These are phyloP conservation scores for Stenoptilia bipunctidactyla DNA, from an alignment of 2,888 invertebrate species.

Conservation along the genomic window DNA sequence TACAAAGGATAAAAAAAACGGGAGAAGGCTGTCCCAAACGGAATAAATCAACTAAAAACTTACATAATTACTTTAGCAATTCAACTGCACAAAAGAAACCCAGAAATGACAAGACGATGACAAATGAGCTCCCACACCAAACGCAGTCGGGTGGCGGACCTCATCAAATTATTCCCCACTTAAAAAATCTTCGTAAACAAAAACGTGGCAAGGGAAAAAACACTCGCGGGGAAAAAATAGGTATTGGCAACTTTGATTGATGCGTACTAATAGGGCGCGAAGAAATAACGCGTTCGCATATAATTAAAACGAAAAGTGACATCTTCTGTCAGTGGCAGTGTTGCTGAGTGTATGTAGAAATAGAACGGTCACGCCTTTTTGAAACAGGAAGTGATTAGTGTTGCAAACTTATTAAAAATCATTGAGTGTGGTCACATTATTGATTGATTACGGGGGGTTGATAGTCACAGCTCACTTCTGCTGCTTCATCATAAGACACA, in stretches of 20 bases:
- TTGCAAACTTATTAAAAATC: constrained; percentile 66
- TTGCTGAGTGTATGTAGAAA: constrained; percentile 48
- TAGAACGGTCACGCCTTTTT: constrained; percentile 63
- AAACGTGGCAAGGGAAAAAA: constrained; percentile 60
- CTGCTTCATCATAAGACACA: neutral
- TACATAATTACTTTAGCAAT: constrained; percentile 66
- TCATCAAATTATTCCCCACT: constrained; percentile 71
- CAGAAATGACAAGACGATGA: constrained; percentile 72
- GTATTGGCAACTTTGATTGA: constrained; percentile 73
- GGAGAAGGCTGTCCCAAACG: neutral
- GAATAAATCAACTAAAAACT: constrained; percentile 58
- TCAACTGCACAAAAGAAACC: constrained; percentile 65
- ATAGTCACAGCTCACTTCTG: constrained; percentile 23
- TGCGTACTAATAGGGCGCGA: constrained; percentile 71
- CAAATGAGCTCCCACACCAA: constrained; percentile 65
- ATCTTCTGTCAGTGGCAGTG: constrained; percentile 62
- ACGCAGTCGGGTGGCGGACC: constrained; percentile 68
- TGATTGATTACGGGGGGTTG: constrained; percentile 36
- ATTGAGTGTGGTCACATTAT: constrained; percentile 66
- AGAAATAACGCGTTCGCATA: constrained; percentile 58
- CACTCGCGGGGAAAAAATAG: constrained; percentile 62
- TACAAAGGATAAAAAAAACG: neutral
- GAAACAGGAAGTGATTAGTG: constrained; percentile 64
- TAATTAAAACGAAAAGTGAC: constrained; percentile 68
- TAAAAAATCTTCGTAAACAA: constrained; percentile 70